These are phyloP conservation scores for Eremophila alpestris DNA, from an alignment of 2,797 vertebrate genomes.

Conservation along the genomic window DNA sequence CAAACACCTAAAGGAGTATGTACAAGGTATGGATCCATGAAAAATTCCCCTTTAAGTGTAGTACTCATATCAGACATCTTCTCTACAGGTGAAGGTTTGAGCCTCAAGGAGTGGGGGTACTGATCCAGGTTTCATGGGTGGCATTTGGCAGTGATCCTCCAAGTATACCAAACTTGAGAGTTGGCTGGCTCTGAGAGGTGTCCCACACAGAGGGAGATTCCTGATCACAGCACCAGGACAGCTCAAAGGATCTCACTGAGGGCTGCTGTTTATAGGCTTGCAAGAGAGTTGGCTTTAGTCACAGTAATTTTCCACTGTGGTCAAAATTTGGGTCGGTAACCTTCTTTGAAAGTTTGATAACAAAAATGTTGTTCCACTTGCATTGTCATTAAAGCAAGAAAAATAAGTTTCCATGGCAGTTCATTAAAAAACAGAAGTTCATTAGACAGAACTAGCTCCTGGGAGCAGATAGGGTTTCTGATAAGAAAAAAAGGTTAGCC, in stretches of 20 bases:
- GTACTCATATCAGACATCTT: neutral
- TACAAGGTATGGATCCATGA: neutral
- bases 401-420: neutral
- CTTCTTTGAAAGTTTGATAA: neutral
- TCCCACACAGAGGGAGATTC: neutral
- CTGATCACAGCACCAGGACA: neutral
- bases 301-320: neutral
- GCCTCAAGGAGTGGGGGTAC: neutral
- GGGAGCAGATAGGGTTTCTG: neutral
- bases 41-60: neutral
- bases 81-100: neutral
- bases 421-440: neutral
- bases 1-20: neutral
- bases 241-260: neutral
- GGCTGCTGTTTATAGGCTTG: fast-evolving
- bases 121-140: neutral
- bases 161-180: neutral
- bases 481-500: neutral
- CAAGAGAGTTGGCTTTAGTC: neutral
- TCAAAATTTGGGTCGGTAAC: fast-evolving
- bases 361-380: neutral
- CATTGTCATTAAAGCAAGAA: neutral
- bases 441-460: neutral
- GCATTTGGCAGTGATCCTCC: neutral
- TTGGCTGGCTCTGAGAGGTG: neutral